Evolutionary conservation across 2,888 invertebrate species (phyloP), one percentile per base, ranked within the genome.

Genomic region (Aphidoletes aphidimyza): DNA sequence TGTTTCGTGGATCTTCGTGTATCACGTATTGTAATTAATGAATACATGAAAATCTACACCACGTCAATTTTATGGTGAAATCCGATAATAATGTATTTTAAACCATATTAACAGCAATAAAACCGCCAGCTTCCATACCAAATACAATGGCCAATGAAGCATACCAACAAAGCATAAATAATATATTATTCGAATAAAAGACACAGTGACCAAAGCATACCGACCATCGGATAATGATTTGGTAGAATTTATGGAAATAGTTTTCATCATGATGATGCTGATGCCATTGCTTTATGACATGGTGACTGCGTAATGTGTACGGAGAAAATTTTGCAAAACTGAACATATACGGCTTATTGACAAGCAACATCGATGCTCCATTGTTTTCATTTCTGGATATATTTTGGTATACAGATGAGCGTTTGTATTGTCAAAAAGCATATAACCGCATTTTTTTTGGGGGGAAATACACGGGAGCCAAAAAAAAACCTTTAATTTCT

Each of bases 281-380:
- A n/a, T 54, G 54, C 54, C 5, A 2, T 30, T 69, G 69, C 22
- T 22, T 54, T 69, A 69, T 69, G 69, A 69, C 69, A 69, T 30
- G 69, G 69, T 34, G 69, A 69, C 69, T 69, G 69, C 69, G 34
- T 69, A 30, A 30, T 69, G n/a, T n/a, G 26, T 30, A 69, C 69
- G 69, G 69, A 69, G 69, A 69, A 69, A 69, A 69, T 69, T n/a
- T n/a, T n/a, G n/a, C 69, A 5, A 69, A 9, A 30, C n/a, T 22
- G 54, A 54, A 54, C 54, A 42, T 42, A 42, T 42, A 9, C 42
- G 42, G 42, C 14, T 42, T 42, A 6, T 42, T 14, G 14, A 42
- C 6, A n/a, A n/a, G 54, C 54, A 3, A n/a, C n/a, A 22, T 17
- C 17, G 47, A 6, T 47, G 22, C 9, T 54, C n/a, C 54, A 54